These are phyloP conservation scores for Meles meles DNA, from an alignment of 2,113 vertebrate genomes.

Conservation along the genomic window DNA sequence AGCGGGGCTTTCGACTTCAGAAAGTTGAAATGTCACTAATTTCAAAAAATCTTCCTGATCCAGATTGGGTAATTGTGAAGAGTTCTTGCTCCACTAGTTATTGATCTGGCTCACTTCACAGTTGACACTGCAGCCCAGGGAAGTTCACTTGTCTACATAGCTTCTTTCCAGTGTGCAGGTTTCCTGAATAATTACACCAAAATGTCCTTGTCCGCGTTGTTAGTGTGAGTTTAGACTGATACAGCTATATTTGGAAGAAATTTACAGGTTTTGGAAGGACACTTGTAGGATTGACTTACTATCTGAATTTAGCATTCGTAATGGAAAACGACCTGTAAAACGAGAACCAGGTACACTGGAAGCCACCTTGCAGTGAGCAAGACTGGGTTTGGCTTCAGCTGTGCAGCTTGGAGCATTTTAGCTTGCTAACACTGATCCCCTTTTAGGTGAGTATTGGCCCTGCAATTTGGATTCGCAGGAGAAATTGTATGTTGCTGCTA, in stretches of 20 bases:
- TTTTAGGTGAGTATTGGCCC: constrained; percentile 61
- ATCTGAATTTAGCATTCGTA: constrained; percentile 45
- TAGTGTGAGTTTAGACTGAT: not conserved
- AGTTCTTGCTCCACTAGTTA: not conserved
- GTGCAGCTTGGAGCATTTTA: constrained; percentile 64
- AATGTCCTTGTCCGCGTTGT: not conserved
- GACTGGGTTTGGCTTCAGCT: constrained; percentile 64
- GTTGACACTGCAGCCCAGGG: not conserved
- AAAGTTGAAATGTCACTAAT: not conserved
- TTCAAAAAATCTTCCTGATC: not conserved
- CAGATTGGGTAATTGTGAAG: not conserved
- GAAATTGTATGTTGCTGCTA: not conserved
- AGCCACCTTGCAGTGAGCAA: constrained; percentile 54
- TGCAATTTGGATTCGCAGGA: not conserved
- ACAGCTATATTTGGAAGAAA: not conserved
- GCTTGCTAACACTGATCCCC: constrained; percentile 53
- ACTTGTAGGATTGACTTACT: constrained; percentile 44
- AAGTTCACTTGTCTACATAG: not conserved
- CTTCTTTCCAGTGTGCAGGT: not conserved
- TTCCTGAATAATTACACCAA: not conserved
- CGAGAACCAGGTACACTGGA: constrained; percentile 49
- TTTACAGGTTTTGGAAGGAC: constrained; percentile 18
- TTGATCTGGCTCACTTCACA: not conserved
- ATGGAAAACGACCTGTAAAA: constrained; percentile 51
- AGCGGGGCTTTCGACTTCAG: not conserved